Evolutionary conservation across 2,113 vertebrate genomes (phyloP).

Genomic region (Glaucidium brasilianum): DNA sequence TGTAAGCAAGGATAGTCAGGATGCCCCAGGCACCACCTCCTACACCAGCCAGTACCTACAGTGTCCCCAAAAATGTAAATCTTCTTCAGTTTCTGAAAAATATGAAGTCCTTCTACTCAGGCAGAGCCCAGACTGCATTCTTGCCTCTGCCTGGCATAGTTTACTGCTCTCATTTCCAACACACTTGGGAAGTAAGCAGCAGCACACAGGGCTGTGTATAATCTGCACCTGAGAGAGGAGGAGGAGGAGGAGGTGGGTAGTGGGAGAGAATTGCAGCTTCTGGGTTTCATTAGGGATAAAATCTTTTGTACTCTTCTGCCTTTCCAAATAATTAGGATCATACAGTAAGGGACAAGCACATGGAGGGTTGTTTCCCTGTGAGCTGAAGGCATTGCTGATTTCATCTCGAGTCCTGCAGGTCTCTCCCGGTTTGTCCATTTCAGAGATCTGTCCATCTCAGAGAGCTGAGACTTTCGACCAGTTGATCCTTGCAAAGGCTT

Average conservation of each 20-base stretch:
- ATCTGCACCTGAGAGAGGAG: background rate
- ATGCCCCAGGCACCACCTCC: no score
- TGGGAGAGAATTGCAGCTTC: background rate
- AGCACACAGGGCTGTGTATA: fast-evolving
- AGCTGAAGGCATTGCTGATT: fast-evolving
- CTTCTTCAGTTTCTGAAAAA: background rate
- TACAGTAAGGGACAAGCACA: background rate
- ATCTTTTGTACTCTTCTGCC: background rate
- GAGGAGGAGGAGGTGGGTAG: background rate
- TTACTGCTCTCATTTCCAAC: background rate
- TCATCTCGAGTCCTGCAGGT: background rate
- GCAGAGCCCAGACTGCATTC: background rate
- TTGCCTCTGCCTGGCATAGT: background rate
- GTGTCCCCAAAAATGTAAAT: background rate
- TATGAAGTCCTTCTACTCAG: background rate
- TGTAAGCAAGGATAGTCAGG: background rate
- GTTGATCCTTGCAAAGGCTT: background rate
- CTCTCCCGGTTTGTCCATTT: background rate
- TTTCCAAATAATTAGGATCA: background rate
- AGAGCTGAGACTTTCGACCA: background rate
- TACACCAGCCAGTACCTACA: background rate
- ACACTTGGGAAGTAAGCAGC: fast-evolving
- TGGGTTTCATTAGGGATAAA: background rate
- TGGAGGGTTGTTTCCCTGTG: background rate
- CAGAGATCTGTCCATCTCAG: background rate